Conservation (phyloP, 2,797 vertebrate genomes). For the Cyclura pinguis region DNA sequence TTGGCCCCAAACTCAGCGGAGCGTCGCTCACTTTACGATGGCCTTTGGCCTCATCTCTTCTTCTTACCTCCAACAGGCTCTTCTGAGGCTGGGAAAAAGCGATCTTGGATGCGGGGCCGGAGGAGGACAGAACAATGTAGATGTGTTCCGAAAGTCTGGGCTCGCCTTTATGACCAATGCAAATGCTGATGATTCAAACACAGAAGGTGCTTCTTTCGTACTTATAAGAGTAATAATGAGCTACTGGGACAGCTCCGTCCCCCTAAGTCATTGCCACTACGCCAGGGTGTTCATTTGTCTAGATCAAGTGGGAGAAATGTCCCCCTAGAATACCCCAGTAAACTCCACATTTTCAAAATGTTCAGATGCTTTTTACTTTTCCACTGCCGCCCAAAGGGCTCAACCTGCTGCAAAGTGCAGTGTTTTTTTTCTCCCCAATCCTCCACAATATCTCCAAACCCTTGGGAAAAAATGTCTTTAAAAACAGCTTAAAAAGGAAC, state of each 20-base stretch:
- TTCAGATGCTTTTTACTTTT: too few species aligned
- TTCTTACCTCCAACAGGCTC: slow-evolving; percentile 75
- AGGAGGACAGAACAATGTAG: slow-evolving; percentile 84
- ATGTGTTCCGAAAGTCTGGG: slow-evolving; percentile 88
- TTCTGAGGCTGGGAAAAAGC: slow-evolving; percentile 84
- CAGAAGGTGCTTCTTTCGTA: slow-evolving; percentile 72
- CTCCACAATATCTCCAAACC: too few species aligned
- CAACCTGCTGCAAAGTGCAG: too few species aligned
- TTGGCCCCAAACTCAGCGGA: neutral
- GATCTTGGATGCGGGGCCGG: slow-evolving; percentile 94
- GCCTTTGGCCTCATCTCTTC: neutral
- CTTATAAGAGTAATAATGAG: accelerated
- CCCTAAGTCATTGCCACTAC: accelerated
- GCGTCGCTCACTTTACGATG: neutral
- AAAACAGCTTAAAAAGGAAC: too few species aligned
- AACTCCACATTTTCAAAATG: too few species aligned
- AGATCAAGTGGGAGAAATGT: too few species aligned
- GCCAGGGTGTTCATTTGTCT: neutral
- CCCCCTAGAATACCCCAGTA: too few species aligned
- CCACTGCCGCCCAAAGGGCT: too few species aligned
- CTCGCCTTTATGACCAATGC: slow-evolving; percentile 92
- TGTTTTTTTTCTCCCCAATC: too few species aligned
- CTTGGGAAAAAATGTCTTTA: too few species aligned
- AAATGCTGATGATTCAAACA: slow-evolving; percentile 77
- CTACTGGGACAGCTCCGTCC: accelerated